Base-by-base conservation (phyloP, 2,888 invertebrate genomes). In the Orchesellides sinensis region DNA sequence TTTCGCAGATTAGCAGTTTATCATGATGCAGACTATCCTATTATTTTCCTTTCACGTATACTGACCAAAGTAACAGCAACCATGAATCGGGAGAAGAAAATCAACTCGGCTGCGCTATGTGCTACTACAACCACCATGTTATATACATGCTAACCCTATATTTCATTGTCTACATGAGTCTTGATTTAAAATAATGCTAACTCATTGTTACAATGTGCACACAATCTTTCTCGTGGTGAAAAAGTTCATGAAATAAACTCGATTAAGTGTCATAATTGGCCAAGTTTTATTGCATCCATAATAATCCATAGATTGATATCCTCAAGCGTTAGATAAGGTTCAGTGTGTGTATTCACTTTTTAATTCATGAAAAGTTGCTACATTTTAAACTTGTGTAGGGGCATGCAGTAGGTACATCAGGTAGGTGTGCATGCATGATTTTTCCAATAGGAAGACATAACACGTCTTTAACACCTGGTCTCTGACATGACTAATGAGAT, bases 401-500 rank as follows among this genome's bases (percentile, higher is more conserved):
- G 32, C 10, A 6, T 32, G 32, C 10, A 10, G 10, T 32, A 14
- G n/a, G n/a, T n/a, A n/a, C n/a, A n/a, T n/a, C n/a, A n/a, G n/a
- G n/a, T n/a, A n/a, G n/a, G 21, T 21, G 21, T 2, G 19, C 19
- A 49, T 49, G 2, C 25, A 54, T 21, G 54, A 54, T 21, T 23
- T 54, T 54, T 54, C 8, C 3, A 47, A 10, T 47, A 10, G 19
- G 54, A 54, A 54, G 54, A 23, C 25, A 54, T 12, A 54, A 54
- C 54, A 80, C 63, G 56, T 70, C 73, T 66, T 73, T 78, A 78
- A 78, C 78, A 74, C 78, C 78, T 78, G 78, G 78, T 61, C 59
- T 73, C 63, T 78, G 78, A 74, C 82, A 82, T 82, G 69, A 82
- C 74, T 82, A 82, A 82, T 82, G 82, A 82, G 82, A 75, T 82